phyloP scores from a whole-genome alignment of 2,797 vertebrate genomes.

The Myotis daubentonii region DNA sequence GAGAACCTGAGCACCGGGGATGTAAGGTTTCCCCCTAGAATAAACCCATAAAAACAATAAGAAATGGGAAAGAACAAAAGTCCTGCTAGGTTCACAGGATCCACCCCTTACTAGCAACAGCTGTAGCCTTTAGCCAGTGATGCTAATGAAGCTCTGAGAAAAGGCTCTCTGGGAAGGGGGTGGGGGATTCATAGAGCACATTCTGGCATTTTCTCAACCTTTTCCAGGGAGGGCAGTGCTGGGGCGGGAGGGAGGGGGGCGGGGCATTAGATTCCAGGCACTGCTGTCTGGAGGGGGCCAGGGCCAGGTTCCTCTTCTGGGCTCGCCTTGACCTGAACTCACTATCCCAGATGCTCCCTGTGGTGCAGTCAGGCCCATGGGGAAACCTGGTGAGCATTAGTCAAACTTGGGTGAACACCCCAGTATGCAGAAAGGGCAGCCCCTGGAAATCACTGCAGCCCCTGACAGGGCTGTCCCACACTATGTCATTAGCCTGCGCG shows the following conservation, averaged over 20 bases:
- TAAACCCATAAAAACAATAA: neutral
- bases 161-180: neutral
- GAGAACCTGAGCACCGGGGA: neutral
- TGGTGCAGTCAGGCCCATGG: neutral
- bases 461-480: neutral
- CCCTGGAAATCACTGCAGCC: neutral
- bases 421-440: neutral
- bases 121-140: neutral
- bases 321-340: neutral
- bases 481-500: fast-evolving
- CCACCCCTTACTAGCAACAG: neutral
- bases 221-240: neutral
- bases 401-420: fast-evolving
- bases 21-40: neutral
- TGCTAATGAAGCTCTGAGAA: neutral
- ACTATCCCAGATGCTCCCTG: neutral
- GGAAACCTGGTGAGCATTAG: neutral
- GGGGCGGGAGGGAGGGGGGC: fast-evolving
- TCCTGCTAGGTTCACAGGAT: neutral
- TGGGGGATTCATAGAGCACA: neutral
- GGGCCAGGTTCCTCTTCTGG: neutral
- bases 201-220: neutral
- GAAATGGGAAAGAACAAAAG: neutral
- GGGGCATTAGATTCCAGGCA: neutral
- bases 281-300: neutral